Evolutionary conservation across 2,113 vertebrate species (phyloP).

Genomic region (Phasianus colchicus): DNA sequence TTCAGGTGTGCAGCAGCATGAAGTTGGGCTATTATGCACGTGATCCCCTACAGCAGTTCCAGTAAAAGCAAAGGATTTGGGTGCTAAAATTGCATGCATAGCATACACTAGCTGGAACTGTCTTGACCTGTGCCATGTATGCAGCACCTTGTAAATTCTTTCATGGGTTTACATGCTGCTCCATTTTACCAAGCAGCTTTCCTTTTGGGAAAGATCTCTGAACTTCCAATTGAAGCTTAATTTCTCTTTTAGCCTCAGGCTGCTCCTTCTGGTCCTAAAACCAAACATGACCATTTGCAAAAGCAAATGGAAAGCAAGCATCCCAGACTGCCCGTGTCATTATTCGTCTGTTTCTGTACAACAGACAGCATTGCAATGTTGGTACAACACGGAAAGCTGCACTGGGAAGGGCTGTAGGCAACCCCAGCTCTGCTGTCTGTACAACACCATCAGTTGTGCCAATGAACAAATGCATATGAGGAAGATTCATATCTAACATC

Average conservation of each 20-base stretch:
- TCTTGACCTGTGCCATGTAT: neutral
- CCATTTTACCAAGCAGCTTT: neutral
- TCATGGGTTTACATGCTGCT: neutral
- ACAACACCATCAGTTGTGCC: conserved; percentile 1
- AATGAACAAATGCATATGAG: neutral
- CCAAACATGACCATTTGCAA: neutral
- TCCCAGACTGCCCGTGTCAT: neutral
- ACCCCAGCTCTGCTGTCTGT: neutral
- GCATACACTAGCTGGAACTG: neutral
- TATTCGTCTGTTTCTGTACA: neutral
- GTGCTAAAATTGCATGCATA: neutral
- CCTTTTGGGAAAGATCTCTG: neutral
- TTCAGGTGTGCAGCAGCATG: neutral
- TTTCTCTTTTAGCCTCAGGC: neutral
- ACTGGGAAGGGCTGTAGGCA: neutral
- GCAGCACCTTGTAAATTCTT: neutral
- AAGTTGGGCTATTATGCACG: neutral
- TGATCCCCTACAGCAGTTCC: neutral
- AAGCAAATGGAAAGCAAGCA: neutral
- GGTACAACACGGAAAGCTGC: neutral
- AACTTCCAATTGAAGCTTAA: neutral
- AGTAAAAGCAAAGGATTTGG: neutral
- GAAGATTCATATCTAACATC: neutral
- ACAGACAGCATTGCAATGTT: neutral
- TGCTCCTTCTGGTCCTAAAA: neutral